phyloP scores from a whole-genome alignment of 2,888 invertebrate genomes.

The Phyto melanocephala region DNA sequence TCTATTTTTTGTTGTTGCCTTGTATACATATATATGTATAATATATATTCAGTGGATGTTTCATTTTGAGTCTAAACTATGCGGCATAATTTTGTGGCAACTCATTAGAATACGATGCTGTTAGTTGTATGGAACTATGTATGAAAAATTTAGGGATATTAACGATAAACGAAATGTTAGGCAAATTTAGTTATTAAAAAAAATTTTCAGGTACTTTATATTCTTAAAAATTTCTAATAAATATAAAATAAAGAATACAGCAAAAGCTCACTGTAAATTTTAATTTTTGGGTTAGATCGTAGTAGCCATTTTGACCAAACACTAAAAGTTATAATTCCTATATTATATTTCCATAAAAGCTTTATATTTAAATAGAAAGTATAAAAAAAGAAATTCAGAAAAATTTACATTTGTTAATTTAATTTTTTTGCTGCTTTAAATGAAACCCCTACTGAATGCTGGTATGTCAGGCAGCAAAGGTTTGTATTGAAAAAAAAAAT shows the following conservation, averaged over 20 bases:
- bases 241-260: no score
- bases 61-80: constrained; percentile 12
- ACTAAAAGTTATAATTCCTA: no score
- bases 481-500: constrained; percentile 33
- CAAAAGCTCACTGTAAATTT: no score
- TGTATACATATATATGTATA: neutral
- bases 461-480: constrained; percentile 13
- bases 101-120: constrained; percentile 39
- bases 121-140: neutral
- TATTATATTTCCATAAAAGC: no score
- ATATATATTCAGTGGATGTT: neutral
- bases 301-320: no score
- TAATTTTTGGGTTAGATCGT: no score
- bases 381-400: neutral
- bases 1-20: no score
- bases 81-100: constrained; percentile 51
- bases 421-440: neutral
- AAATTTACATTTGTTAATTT: neutral
- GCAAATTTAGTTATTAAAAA: no score
- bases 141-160: constrained; percentile 13
- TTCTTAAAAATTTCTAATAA: no score
- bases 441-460: neutral
- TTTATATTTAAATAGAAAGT: no score
- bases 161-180: neutral
- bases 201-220: no score